These are phyloP conservation scores for human (Homo sapiens) DNA, from an alignment of 2,113 vertebrate species.

Conservation along the genomic window DNA sequence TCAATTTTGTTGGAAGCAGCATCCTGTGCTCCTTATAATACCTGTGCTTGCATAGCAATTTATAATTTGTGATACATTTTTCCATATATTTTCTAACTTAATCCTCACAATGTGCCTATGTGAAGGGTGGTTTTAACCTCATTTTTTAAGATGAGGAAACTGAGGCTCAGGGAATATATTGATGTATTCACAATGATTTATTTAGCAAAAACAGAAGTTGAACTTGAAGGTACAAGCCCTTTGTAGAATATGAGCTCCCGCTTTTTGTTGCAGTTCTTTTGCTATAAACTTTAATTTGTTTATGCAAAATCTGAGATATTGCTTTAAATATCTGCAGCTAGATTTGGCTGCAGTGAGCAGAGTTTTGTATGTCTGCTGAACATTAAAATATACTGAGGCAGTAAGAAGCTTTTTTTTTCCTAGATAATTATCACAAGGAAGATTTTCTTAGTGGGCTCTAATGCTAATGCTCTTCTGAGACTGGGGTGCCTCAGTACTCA, in stretches of 20 bases:
- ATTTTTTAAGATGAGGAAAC: slow-evolving; percentile 46
- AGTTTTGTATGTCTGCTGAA: background rate
- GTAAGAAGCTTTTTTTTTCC: background rate
- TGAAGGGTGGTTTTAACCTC: background rate
- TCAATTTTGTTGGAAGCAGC: slow-evolving; percentile 54
- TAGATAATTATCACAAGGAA: background rate
- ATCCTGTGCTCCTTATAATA: slow-evolving; percentile 23
- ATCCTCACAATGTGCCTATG: background rate
- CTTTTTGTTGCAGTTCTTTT: background rate
- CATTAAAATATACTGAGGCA: background rate
- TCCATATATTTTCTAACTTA: background rate
- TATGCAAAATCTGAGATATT: background rate
- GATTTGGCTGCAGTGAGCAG: background rate
- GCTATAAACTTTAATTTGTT: slow-evolving; percentile 10
- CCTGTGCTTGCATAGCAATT: slow-evolving; percentile 39
- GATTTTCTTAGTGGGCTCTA: background rate
- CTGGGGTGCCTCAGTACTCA: background rate
- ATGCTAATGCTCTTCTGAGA: background rate
- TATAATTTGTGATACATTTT: background rate
- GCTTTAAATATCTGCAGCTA: background rate
- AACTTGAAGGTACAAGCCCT: background rate
- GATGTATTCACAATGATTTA: background rate
- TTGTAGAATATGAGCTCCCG: background rate
- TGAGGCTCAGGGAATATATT: slow-evolving; percentile 10
- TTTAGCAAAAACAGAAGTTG: background rate